Evolutionary conservation across 2,888 invertebrate species (phyloP).

Genomic region (Matsumyia berberina): DNA sequence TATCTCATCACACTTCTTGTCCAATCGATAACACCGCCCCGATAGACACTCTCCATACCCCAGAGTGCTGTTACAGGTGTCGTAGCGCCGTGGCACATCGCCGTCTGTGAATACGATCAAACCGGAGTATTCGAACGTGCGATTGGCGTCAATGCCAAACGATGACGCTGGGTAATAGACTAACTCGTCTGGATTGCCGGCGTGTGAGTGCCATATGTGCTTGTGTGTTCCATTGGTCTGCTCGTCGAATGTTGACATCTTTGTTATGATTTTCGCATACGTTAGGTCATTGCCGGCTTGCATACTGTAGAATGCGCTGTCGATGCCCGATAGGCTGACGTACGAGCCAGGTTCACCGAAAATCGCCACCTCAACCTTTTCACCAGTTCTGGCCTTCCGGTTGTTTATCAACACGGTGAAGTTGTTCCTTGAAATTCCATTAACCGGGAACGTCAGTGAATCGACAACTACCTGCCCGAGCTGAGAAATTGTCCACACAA

Average conservation of each 20-base stretch:
- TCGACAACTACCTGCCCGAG: slow-evolving; percentile 95
- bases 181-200: slow-evolving; percentile 92
- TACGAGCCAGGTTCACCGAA: slow-evolving; percentile 97
- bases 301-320: slow-evolving; percentile 95
- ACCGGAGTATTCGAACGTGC: slow-evolving; percentile 96
- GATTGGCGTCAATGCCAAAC: slow-evolving; percentile 96
- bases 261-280: slow-evolving; percentile 93
- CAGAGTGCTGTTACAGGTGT: slow-evolving; percentile 89
- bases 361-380: slow-evolving; percentile 96
- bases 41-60: slow-evolving; percentile 93
- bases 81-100: slow-evolving; percentile 88
- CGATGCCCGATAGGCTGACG: slow-evolving; percentile 95
- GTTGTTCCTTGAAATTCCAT: slow-evolving; percentile 96
- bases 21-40: slow-evolving; percentile 91
- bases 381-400: slow-evolving; percentile 96
- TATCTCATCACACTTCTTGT: slow-evolving; percentile 91
- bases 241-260: slow-evolving; percentile 95
- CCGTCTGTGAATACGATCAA: slow-evolving; percentile 96
- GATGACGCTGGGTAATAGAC: slow-evolving; percentile 95
- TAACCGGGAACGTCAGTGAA: slow-evolving; percentile 97
- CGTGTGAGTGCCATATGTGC: slow-evolving; percentile 93
- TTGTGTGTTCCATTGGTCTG: slow-evolving; percentile 92
- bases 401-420: slow-evolving; percentile 95
- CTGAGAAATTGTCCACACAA: slow-evolving; percentile 93
- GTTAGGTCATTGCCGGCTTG: slow-evolving; percentile 96